Evolutionary conservation across 2,797 vertebrate species (phyloP).

Genomic region (Gallinago nigripennis): DNA sequence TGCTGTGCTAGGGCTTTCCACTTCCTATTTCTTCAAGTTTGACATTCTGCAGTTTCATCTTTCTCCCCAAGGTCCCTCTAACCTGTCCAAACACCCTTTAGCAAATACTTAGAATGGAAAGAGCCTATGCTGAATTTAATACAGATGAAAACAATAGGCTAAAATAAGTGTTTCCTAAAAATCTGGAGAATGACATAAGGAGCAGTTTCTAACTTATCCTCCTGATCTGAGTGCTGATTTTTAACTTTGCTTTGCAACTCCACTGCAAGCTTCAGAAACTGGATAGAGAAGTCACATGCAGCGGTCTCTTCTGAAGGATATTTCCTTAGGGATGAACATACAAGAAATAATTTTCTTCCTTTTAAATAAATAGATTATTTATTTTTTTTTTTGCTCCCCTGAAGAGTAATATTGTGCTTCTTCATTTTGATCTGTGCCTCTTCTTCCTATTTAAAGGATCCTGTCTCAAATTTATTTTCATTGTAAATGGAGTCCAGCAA

Average conservation of each 20-base stretch:
- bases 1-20: not conserved
- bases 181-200: not conserved
- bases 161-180: not conserved
- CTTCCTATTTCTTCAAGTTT: not conserved
- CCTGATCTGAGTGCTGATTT: not conserved
- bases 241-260: not conserved
- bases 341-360: not conserved
- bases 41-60: not conserved
- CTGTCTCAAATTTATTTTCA: slow-evolving; percentile 61
- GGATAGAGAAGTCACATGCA: not conserved
- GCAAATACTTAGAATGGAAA: not conserved
- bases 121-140: not conserved
- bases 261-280: not conserved
- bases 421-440: slow-evolving; percentile 33
- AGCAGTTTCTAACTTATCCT: not conserved
- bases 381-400: not conserved
- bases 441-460: slow-evolving; percentile 53
- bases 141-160: not conserved
- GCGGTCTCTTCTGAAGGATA: not conserved
- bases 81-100: not conserved
- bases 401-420: not conserved
- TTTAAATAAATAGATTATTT: slow-evolving; percentile 9
- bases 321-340: not conserved
- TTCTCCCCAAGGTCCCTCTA: not conserved
- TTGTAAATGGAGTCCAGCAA: slow-evolving; percentile 57